Conservation (phyloP, 2,797 vertebrate species). For the Syncerus caffer region DNA sequence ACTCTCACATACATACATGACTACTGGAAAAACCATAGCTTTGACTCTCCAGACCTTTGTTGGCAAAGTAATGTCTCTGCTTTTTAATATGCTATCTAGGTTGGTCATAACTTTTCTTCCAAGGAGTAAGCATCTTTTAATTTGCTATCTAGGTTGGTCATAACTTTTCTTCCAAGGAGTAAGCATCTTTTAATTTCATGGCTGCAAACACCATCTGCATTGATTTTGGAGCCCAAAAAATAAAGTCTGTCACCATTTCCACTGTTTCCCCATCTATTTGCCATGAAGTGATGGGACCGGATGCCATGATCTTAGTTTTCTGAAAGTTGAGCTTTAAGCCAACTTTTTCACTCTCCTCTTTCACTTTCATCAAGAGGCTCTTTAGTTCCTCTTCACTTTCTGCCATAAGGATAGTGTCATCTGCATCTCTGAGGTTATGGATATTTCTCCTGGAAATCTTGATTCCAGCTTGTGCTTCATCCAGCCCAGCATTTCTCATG, state of each 20-base stretch:
- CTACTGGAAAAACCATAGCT: neutral
- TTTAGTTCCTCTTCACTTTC: too few species aligned
- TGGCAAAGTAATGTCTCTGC: neutral
- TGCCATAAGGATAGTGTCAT: too few species aligned
- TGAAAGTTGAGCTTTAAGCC: neutral
- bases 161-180: neutral
- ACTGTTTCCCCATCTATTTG: rapidly evolving
- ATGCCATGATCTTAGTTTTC: neutral
- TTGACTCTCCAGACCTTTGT: neutral
- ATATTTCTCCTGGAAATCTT: too few species aligned
- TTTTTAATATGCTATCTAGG: neutral
- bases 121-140: neutral
- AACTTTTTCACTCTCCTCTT: neutral
- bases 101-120: neutral
- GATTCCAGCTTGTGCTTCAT: too few species aligned
- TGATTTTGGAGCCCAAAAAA: rapidly evolving
- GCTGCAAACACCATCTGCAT: neutral
- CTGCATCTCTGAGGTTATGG: too few species aligned
- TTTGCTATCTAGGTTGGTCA: neutral
- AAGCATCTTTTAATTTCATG: neutral
- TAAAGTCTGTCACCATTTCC: neutral
- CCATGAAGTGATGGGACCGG: neutral
- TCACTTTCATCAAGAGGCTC: too few species aligned
- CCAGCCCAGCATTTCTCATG: too few species aligned
- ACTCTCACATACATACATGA: neutral